phyloP scores from a whole-genome alignment of 2,797 vertebrate genomes.

The Nyctalus aviator region DNA sequence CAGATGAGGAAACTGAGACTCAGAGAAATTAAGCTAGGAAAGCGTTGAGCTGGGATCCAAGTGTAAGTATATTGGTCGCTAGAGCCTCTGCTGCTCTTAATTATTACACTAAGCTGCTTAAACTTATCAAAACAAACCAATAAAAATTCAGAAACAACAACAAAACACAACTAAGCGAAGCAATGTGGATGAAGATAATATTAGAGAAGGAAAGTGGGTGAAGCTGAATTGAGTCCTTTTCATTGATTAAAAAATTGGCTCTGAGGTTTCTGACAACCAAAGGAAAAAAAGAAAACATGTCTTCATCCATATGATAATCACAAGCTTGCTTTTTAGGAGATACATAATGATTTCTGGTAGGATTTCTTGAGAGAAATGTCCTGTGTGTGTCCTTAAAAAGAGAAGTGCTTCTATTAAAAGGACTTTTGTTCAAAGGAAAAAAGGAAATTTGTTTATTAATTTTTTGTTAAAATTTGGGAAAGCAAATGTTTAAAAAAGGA shows the following conservation, averaged over 20 bases:
- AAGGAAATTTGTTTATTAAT: conserved; percentile 53
- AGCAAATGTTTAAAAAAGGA: conserved; percentile 66
- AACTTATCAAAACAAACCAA: conserved; percentile 38
- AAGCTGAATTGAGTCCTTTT: background rate
- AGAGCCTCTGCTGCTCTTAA: background rate
- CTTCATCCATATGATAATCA: conserved; percentile 51
- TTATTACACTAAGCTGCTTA: background rate
- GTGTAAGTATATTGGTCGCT: background rate
- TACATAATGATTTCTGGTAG: conserved; percentile 49
- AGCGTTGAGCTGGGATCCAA: background rate
- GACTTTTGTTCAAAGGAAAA: conserved; percentile 31
- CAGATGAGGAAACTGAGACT: conserved; percentile 48
- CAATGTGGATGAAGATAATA: background rate
- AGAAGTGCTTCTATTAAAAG: conserved; percentile 40
- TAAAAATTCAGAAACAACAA: background rate
- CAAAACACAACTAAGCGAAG: background rate
- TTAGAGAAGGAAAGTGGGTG: background rate
- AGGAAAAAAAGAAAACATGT: conserved; percentile 14
- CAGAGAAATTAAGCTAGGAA: background rate
- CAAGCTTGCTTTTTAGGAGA: conserved; percentile 50
- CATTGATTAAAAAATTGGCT: background rate
- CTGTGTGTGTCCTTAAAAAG: conserved; percentile 26
- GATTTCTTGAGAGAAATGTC: conserved; percentile 60
- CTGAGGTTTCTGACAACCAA: conserved; percentile 23
- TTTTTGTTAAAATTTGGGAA: conserved; percentile 33